Evolutionary conservation across 2,113 vertebrate genomes (phyloP).

Genomic region (Salvelinus fontinalis): DNA sequence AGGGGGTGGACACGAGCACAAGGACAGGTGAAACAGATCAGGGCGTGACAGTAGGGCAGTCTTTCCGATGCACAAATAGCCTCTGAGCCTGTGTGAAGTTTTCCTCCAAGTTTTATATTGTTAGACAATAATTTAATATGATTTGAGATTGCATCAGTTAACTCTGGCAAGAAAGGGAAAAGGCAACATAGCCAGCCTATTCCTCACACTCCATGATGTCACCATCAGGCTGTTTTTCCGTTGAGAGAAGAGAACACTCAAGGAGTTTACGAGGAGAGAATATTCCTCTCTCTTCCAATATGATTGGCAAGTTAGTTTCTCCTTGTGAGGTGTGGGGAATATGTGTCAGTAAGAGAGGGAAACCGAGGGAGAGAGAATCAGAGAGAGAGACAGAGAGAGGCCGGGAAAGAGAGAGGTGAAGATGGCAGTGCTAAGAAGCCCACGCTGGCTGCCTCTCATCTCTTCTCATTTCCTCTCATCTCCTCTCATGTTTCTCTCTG

Average conservation of each 20-base stretch:
- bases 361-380: not conserved
- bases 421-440: not conserved
- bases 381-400: not conserved
- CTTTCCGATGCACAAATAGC: not conserved
- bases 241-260: not conserved
- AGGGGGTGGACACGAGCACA: too few species aligned
- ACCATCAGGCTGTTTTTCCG: not conserved
- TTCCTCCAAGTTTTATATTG: not conserved
- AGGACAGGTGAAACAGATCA: too few species aligned
- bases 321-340: conserved; percentile 15
- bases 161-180: not conserved
- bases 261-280: not conserved
- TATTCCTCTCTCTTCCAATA: not conserved
- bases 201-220: not conserved
- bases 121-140: not conserved
- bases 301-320: conserved; percentile 6
- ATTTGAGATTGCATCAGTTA: not conserved
- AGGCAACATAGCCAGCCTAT: conserved; percentile 4
- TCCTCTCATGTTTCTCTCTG: conserved; percentile 18
- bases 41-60: not conserved
- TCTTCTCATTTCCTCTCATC: not conserved
- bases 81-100: not conserved
- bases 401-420: not conserved
- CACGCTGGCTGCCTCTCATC: not conserved
- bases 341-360: conserved; percentile 44